Conservation (phyloP, 2,113 vertebrate species). For the Heloderma charlesbogerti region DNA sequence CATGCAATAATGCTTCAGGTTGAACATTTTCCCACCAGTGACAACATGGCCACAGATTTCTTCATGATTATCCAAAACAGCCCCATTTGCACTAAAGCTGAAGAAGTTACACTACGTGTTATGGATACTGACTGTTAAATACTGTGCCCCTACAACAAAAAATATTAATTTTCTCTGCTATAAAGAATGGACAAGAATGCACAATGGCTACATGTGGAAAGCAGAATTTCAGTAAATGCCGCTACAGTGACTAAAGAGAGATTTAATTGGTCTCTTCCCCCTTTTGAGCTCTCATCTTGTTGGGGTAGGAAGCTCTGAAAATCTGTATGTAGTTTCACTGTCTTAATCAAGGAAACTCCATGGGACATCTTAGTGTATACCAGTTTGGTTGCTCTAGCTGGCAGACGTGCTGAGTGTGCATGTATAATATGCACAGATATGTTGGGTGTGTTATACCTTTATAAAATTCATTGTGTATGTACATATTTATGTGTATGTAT, state of each 20-base stretch:
- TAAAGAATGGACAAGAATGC: constrained; percentile 19
- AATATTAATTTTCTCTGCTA: constrained; percentile 68
- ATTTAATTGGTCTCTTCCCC: constrained; percentile 56
- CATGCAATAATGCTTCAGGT: constrained; percentile 67
- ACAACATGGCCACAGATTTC: not conserved
- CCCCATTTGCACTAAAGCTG: constrained; percentile 55
- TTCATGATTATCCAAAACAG: not conserved
- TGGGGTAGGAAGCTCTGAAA: constrained; percentile 57
- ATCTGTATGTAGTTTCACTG: constrained; percentile 59
- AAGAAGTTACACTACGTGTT: constrained; percentile 57
- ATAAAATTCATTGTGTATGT: constrained; percentile 69
- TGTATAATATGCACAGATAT: constrained; percentile 70
- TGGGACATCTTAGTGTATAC: constrained; percentile 71
- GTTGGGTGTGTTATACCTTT: constrained; percentile 73
- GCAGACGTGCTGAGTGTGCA: constrained; percentile 65
- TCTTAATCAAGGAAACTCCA: constrained; percentile 65
- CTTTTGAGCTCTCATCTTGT: constrained; percentile 41
- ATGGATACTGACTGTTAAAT: constrained; percentile 67
- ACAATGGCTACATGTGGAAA: constrained; percentile 50
- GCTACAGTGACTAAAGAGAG: constrained; percentile 45
- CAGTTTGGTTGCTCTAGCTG: constrained; percentile 56
- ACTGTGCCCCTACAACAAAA: constrained; percentile 60
- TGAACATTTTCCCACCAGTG: constrained; percentile 60
- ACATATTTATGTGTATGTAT: constrained; percentile 79
- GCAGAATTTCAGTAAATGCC: constrained; percentile 61